A percentile compares a stretch with the other conserved stretches of the same genome.
Evolutionary conservation across 2,888 invertebrate species (phyloP).

Genomic region (Priocnemis perturbator): DNA sequence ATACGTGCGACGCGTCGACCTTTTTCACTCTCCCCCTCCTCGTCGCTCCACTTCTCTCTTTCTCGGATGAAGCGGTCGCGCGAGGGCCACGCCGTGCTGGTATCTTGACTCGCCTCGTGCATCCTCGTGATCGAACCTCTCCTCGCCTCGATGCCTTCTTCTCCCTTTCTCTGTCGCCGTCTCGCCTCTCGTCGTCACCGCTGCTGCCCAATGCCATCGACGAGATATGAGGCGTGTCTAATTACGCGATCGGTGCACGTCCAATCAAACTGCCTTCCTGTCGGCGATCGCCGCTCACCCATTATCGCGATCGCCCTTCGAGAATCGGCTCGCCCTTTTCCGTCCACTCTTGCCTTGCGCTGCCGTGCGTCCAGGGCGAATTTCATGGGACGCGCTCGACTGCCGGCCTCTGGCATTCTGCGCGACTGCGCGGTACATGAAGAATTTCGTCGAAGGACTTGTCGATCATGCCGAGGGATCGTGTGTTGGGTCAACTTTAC

Average conservation of each 20-base stretch:
- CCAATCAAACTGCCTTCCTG: slow-evolving; percentile 69
- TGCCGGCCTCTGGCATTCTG: background rate
- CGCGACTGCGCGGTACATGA: no score
- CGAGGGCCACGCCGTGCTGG: slow-evolving; percentile 22
- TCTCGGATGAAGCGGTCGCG: slow-evolving; percentile 19
- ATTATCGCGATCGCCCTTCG: slow-evolving; percentile 60
- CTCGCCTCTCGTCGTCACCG: slow-evolving; percentile 20
- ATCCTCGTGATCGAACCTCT: slow-evolving; percentile 29
- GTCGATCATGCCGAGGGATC: no score
- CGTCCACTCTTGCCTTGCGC: background rate
- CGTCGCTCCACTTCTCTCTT: background rate
- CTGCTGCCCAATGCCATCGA: slow-evolving; percentile 60
- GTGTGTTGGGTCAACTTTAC: no score
- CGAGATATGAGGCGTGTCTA: slow-evolving; percentile 73
- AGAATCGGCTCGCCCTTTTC: slow-evolving; percentile 49
- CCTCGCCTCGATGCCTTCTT: slow-evolving; percentile 15
- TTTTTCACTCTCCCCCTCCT: slow-evolving; percentile 26
- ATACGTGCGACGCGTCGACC: slow-evolving; percentile 32
- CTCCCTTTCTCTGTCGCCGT: slow-evolving; percentile 1
- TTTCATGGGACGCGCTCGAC: slow-evolving; percentile 1
- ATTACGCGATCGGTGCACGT: slow-evolving; percentile 69
- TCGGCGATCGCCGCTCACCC: slow-evolving; percentile 55
- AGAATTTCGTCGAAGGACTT: no score
- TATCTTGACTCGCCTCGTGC: slow-evolving; percentile 34
- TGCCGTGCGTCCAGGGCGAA: background rate